These are phyloP conservation scores for Pyrgilauda ruficollis DNA, from an alignment of 2,113 vertebrate species.

Conservation along the genomic window DNA sequence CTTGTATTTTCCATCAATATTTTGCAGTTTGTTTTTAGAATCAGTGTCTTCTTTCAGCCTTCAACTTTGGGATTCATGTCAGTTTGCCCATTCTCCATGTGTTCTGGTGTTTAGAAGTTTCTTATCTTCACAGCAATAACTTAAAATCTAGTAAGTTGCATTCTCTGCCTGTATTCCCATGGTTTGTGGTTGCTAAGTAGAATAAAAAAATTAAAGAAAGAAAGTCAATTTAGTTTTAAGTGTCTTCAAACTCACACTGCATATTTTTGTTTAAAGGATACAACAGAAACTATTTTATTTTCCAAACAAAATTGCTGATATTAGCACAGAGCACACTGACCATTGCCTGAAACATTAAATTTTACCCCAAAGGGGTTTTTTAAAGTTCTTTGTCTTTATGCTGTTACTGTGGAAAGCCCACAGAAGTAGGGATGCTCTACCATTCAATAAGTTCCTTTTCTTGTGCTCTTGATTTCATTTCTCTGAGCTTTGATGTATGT, in stretches of 20 bases:
- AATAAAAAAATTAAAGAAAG: not conserved
- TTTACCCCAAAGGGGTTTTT: not conserved
- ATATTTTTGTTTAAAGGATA: not conserved
- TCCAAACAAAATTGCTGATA: not conserved
- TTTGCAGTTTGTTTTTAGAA: not conserved
- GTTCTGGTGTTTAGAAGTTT: not conserved
- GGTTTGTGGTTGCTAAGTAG: not conserved
- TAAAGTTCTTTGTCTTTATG: slow-evolving; percentile 3
- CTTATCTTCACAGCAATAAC: not conserved
- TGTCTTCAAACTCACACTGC: not conserved
- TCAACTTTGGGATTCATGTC: not conserved
- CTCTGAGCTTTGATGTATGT: slow-evolving; percentile 1
- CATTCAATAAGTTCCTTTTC: slow-evolving; percentile 19
- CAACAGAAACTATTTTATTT: not conserved
- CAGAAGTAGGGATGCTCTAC: not conserved
- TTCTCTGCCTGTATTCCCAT: not conserved
- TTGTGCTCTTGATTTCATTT: slow-evolving; percentile 23
- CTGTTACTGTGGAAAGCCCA: not conserved
- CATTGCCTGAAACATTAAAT: not conserved
- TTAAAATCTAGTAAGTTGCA: not conserved
- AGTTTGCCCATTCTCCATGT: not conserved
- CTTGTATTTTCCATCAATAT: not conserved
- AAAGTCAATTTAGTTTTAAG: not conserved
- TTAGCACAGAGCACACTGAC: not conserved
- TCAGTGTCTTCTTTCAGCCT: not conserved